phyloP scores from a whole-genome alignment of 2,113 vertebrate species.

The Raja brachyura region DNA sequence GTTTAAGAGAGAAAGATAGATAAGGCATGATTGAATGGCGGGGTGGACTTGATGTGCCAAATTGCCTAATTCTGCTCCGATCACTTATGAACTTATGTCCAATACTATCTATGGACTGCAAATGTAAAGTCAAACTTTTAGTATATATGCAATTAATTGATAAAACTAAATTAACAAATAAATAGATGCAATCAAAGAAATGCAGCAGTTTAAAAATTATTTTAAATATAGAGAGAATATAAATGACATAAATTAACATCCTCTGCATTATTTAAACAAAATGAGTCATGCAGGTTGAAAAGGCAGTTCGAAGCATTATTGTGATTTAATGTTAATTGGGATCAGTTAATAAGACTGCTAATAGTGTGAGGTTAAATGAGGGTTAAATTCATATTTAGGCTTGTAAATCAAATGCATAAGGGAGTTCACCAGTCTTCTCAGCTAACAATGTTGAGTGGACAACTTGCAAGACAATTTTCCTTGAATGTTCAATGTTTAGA shows the following conservation, averaged over 20 bases:
- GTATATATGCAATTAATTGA: not conserved
- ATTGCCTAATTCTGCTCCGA: too few species aligned
- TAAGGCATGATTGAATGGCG: too few species aligned
- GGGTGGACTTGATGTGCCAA: too few species aligned
- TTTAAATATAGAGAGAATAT: too few species aligned
- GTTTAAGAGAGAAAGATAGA: too few species aligned
- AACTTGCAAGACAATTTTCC: not conserved
- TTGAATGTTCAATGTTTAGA: too few species aligned
- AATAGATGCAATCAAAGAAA: not conserved
- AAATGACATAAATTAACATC: too few species aligned
- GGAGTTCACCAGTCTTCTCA: not conserved
- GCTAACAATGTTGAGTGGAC: not conserved
- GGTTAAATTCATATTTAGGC: not conserved
- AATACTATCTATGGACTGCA: not conserved
- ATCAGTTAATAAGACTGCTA: not conserved
- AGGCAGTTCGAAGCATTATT: not conserved
- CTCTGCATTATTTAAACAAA: not conserved
- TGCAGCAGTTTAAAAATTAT: not conserved
- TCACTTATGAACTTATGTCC: not conserved
- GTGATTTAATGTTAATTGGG: not conserved
- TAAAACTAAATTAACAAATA: not conserved
- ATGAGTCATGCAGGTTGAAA: not conserved
- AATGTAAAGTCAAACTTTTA: not conserved
- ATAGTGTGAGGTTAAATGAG: not conserved
- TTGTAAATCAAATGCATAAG: too few species aligned